Evolutionary conservation across 2,888 invertebrate genomes (phyloP).

Genomic region (Embidobia sp.): DNA sequence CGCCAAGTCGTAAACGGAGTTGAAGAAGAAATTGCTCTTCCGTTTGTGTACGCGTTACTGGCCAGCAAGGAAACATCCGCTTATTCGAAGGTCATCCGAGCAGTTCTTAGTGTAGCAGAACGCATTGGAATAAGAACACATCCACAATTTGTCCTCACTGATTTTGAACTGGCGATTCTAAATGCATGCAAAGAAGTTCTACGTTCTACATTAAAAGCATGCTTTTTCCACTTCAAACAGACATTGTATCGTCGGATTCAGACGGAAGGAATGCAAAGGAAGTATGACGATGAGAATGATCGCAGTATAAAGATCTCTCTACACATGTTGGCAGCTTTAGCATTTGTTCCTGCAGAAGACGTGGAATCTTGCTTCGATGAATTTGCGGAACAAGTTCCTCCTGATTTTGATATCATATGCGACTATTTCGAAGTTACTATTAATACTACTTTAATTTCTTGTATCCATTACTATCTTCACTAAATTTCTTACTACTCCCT

Average conservation of each 20-base stretch:
- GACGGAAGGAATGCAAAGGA: background rate
- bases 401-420: too few relatives aligned
- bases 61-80: background rate
- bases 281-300: constrained; percentile 1
- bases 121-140: background rate
- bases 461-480: background rate
- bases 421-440: background rate
- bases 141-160: background rate
- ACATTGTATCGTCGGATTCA: constrained; percentile 5
- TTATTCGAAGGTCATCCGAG: background rate
- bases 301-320: background rate
- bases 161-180: constrained; percentile 2
- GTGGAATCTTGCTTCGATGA: background rate
- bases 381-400: too few relatives aligned
- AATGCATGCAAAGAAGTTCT: constrained; percentile 4
- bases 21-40: background rate
- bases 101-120: background rate
- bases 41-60: background rate
- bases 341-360: background rate
- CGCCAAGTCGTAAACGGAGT: background rate
- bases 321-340: constrained; percentile 5
- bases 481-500: too few relatives aligned
- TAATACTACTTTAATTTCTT: background rate
- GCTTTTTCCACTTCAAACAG: constrained; percentile 5
- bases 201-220: background rate